Evolutionary conservation across 1,140 invertebrate genomes (phyloP), one percentile per base, ranked within the genome.

Genomic region (Neodiprion lecontei): DNA sequence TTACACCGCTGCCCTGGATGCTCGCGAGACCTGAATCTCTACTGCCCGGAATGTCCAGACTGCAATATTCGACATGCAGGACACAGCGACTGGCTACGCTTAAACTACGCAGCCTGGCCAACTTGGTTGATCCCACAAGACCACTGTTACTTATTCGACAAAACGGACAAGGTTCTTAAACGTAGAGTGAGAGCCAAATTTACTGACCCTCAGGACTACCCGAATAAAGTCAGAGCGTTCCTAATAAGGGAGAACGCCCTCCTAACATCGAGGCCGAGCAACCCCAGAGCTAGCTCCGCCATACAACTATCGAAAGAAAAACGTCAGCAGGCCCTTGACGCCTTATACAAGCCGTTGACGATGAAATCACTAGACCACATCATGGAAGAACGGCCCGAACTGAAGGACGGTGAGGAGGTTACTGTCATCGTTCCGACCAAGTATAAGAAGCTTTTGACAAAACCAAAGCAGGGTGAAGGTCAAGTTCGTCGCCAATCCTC

Each of bases 31-130:
- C 12, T 74, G 1, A 3, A 12, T 8, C 48, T 75, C 28, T 76
- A 74, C 28, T 71, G 67, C 23, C 75, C 72, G 4, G 72, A 76
- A 23, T 74, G 72, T 9, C 69, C 70, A 7, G 75, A 74, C 40
- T 76, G 75, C 53, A 76, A 76, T 28, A 48, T 76, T 1, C 53
- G 75, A 1, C 72, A 67, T 48, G 72, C 9, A 4, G 72, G 65
- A 1, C 10, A 69, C 1, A 70, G 65, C 48, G 75, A 76, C 47
- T 76, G 75, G 72, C 65, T 72, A 1, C 61, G 75, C 11, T 61
- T 76, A 8, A 76, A 74, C 17, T 76, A 76, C 12, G 67, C 53
- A 2, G 74, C 72, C 2, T 74, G 69, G 75, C 70, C 70, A 14
- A 17, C 68, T 40, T 74, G 73, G 70, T 28, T 73, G 14, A 53